Evolutionary conservation across 2,888 invertebrate genomes (phyloP), one percentile per base, ranked within the genome.

Genomic region (Hirtodrosophila confusa): DNA sequence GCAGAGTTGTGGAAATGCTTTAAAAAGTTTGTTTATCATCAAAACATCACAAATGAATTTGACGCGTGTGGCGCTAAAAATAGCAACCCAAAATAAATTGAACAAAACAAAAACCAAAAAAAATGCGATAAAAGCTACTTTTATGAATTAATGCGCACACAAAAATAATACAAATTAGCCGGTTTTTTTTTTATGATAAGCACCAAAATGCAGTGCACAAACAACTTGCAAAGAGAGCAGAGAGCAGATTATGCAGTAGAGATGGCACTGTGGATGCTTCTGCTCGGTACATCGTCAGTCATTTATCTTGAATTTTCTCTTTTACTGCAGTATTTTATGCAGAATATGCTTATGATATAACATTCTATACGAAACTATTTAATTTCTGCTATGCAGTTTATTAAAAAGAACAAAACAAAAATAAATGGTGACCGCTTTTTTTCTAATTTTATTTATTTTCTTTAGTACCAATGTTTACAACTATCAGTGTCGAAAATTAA

Each of bases 11-110:
- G 23, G 33, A 54, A 55, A 23, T 24, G 12, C 39, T 33, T 39
- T n/a, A 45, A 55, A 43, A 39, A 24, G 29, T 69, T 71, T 75
- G 73, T 75, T 80, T 73, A 84, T 70, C 75, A 55, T 10, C 41
- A 61, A 68, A 49, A 57, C 51, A 62, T 36, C 17, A 50, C 41
- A 49, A 47, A 69, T 48, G 31, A 49, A 65, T 64, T 53, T 37
- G 60, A 33, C 54, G 74, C 70, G 62, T 78, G 82, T 85, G 79
- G 63, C 77, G 79, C 72, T 80, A 82, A 77, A 79, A 77, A 75
- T 74, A 74, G 62, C 62, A 41, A 45, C 29, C 8, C 29, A 48
- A 55, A 60, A 68, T 72, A 80, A 73, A 69, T 60, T 45, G 17
- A 56, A 57, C 55, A 61, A 54, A 54, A 49, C 41, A 58, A 55